Evolutionary conservation across 2,113 vertebrate genomes (phyloP).

Genomic region (Sterna hirundo): DNA sequence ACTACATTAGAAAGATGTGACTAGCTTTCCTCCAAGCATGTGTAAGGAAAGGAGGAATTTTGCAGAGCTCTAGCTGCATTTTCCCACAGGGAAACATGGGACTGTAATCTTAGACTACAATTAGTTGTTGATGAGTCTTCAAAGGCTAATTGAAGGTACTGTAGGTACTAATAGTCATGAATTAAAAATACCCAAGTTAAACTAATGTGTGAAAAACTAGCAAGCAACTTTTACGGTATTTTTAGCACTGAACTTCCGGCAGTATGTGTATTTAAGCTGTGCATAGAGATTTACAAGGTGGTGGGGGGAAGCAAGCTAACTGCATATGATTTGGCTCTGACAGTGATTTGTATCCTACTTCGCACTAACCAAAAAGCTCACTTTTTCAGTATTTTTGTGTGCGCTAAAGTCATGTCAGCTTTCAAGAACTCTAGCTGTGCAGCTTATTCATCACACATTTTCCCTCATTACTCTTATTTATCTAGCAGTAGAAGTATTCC

Average conservation of each 20-base stretch:
- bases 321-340: accelerated
- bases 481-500: neutral
- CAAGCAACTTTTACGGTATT: neutral
- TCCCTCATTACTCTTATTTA: neutral
- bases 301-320: neutral
- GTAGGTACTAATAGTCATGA: neutral
- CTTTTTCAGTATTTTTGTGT: neutral
- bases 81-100: neutral
- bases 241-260: neutral
- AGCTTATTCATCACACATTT: neutral
- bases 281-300: neutral
- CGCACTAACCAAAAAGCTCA: neutral
- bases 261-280: neutral
- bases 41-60: neutral
- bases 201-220: neutral
- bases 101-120: neutral
- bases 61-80: neutral
- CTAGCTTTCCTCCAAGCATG: neutral
- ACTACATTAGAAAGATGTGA: neutral
- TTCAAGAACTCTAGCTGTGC: neutral
- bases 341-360: neutral
- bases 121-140: neutral
- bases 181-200: neutral
- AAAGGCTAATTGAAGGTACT: neutral
- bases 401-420: neutral